Base-by-base conservation (phyloP, 2,797 vertebrate species). In the Mormyrus proboscirostris region DNA sequence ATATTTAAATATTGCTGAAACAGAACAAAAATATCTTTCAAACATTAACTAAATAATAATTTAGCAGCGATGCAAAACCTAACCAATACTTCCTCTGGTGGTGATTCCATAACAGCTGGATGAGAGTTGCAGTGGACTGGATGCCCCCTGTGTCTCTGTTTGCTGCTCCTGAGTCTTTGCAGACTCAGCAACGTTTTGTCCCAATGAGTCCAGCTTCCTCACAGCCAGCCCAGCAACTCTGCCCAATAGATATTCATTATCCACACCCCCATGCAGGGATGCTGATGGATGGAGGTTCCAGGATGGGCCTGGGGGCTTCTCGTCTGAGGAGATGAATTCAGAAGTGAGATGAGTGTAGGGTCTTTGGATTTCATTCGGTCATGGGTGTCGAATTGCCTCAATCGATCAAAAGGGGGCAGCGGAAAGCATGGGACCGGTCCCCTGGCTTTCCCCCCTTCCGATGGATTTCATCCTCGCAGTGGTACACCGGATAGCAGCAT, bases 361-460 rank as follows among this genome's bases (percentile, higher is more conserved):
- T 94, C 94, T 94, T 95, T 94, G 94, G 93, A 95, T 95, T 95
- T 93, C 91, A 95, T 94, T 95, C 93, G 91, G 93, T 95, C 95
- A 94, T 91, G 65, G 89, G 93, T 93, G 93, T 93, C 94, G 92
- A 91, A 92, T 94, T 92, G 92, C 90, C 93, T 89, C 88, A 91
- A 94, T 95, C 93, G 94, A 95, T 95, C 94, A 93, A 91, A 90
- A 86, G 53, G 73, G 88, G 86, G 86, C 55, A 22, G 51, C 41
- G 57, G 86, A 22, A 69, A 88, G 57, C 12, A 10, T 16, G 19
- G 86, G 55, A 12, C n/a, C 19, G 41, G 29, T 62, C 38, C 57
- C 57, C 41, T 47, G 55, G 33, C 25, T 38, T 57, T 33, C 29
- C 53, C 51, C 50, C 50, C 53, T 53, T 55, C 85, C 85, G 29